Conservation (phyloP, 2,113 vertebrate genomes). For the Corythaixoides concolor region DNA sequence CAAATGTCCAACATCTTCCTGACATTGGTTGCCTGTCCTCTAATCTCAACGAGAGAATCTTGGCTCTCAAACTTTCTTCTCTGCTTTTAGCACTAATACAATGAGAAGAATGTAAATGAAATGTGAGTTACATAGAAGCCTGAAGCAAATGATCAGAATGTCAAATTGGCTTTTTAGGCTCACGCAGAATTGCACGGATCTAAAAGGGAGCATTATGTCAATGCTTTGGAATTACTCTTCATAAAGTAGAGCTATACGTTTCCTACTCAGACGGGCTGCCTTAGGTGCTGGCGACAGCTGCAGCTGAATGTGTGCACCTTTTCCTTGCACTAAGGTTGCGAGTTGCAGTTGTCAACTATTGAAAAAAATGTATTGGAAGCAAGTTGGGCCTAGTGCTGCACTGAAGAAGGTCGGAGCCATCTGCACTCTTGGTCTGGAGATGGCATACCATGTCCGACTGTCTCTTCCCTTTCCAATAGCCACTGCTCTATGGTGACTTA, state of each 20-base stretch:
- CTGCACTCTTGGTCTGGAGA: neutral
- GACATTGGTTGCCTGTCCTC: neutral
- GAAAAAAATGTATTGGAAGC: neutral
- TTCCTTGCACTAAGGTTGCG: neutral
- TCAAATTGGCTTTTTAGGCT: neutral
- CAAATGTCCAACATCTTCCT: neutral
- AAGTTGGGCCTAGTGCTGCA: neutral
- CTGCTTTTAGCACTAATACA: neutral
- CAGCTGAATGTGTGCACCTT: neutral
- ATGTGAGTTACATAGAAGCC: neutral
- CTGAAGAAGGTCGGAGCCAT: neutral
- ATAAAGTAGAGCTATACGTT: neutral
- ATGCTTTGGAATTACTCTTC: neutral
- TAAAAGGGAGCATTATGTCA: fast-evolving
- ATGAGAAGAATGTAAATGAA: neutral
- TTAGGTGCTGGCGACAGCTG: neutral
- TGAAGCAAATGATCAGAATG: neutral
- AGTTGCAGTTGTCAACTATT: neutral
- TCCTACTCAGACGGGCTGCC: neutral
- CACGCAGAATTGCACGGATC: neutral
- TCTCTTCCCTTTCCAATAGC: neutral
- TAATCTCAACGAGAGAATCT: neutral
- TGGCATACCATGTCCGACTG: fast-evolving
- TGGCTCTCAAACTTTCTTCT: neutral
- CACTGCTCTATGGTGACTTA: neutral